phyloP scores from a whole-genome alignment of 2,113 vertebrate species.

The Oreocharis arfaki region DNA sequence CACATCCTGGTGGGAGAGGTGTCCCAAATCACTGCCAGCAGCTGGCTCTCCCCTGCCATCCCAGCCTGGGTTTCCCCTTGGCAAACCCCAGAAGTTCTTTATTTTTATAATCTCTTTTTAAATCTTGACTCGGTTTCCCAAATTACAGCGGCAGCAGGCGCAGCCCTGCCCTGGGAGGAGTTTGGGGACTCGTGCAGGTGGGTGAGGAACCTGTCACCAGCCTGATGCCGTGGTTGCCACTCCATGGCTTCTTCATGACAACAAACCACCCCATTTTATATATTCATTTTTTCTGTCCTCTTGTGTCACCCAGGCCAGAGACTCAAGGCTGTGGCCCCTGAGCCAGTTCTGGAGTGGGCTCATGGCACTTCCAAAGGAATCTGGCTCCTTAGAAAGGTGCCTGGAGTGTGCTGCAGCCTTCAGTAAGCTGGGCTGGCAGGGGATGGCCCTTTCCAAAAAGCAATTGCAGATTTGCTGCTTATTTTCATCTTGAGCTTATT shows the following conservation, averaged over 20 bases:
- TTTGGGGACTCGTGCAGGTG: accelerated
- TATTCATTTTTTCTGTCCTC: neutral
- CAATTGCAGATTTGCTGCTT: neutral
- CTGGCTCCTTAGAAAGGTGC: neutral
- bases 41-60: neutral
- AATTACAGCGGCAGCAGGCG: neutral
- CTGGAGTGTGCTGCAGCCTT: neutral
- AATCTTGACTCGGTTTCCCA: neutral
- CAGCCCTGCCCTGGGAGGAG: neutral
- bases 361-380: neutral
- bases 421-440: neutral
- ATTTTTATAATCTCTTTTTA: neutral
- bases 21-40: neutral
- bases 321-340: neutral
- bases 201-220: neutral
- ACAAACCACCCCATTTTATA: neutral
- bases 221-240: neutral
- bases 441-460: neutral
- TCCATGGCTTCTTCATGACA: neutral
- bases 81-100: neutral
- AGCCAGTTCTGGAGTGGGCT: neutral
- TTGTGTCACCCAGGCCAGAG: neutral
- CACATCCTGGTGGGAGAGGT: neutral
- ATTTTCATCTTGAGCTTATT: conserved; percentile 5
- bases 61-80: neutral